Evolutionary conservation across 1,140 invertebrate genomes (phyloP), one percentile per base, ranked within the genome.

Genomic region (Mesaphorura yosii): DNA sequence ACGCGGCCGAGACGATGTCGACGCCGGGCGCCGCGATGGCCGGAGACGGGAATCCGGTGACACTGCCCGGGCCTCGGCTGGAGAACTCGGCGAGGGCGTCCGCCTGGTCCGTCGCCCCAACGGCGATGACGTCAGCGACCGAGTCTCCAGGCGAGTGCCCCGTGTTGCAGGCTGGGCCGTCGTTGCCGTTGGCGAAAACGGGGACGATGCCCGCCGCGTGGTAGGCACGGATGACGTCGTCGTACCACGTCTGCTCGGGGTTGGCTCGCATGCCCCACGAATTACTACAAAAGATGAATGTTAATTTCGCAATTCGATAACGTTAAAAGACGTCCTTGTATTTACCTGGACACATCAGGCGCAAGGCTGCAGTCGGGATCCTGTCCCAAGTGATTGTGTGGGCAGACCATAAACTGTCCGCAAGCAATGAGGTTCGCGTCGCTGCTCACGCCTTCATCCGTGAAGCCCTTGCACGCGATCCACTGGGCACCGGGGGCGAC

Each of bases 131-230:
- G n/a, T 31, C 15, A 19, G 12, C 27, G 14, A 5, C 4, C n/a
- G 45, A 48, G 46, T 61, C 52, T 19, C 51, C 59, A 3, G 59
- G 59, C 23, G 55, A 55, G 1, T 26, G n/a, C 2, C 29, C 51
- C 26, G 31, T 42, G 15, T 20, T 22, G 34, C 59, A 61, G 22
- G 2, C 15, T 1, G 51, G 39, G 10, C 59, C 59, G 4, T 3
- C 22, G 37, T 61, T 61, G 28, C 59, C 59, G 3, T 34, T 31
- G 22, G 51, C 40, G 26, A 61, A 61, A n/a, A 61, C 17, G 3
- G 59, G 59, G 4, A 51, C 40, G 19, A 61, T 61, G 4, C 38
- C 31, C 7, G 44, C 51, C 2, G 48, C 49, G 3, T 38, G 29
- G 48, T 49, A 61, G n/a, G 40, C 37, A 28, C 7, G 23, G 19